Percentiles rank a stretch among this genome's conserved stretches.
phyloP scores from a whole-genome alignment of 2,113 vertebrate genomes.

The Apteryx mantelli region DNA sequence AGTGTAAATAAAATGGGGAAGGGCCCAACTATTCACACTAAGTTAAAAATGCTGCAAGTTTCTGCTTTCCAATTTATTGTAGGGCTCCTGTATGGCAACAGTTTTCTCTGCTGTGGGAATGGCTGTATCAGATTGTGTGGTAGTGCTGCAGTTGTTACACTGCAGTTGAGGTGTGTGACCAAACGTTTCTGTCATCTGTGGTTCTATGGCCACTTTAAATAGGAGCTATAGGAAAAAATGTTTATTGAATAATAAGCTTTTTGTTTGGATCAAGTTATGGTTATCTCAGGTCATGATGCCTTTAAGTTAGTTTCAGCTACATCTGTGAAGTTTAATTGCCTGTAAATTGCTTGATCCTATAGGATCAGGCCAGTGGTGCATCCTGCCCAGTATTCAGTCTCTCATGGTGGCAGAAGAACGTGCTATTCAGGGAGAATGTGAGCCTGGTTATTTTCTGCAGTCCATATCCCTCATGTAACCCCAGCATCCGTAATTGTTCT shows the following conservation, averaged over 20 bases:
- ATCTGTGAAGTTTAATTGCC: not conserved
- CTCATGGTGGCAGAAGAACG: not conserved
- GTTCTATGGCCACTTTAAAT: not conserved
- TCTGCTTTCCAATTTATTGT: not conserved
- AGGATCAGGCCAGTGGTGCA: not conserved
- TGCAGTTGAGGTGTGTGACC: not conserved
- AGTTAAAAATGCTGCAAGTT: not conserved
- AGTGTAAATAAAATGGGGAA: rapidly evolving
- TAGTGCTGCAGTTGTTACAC: not conserved
- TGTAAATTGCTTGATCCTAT: not conserved
- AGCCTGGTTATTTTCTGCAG: not conserved
- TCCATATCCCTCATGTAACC: not conserved
- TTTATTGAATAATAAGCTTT: not conserved
- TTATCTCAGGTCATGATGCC: not conserved
- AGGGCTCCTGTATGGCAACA: not conserved
- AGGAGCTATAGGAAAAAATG: not conserved
- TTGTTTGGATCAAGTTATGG: not conserved
- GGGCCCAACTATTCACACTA: not conserved
- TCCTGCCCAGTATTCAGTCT: not conserved
- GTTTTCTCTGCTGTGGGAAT: not conserved
- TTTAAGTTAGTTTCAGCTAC: not conserved
- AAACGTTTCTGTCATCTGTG: not conserved
- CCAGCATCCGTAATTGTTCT: not conserved
- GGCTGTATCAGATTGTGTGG: not conserved
- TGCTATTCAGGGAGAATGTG: not conserved